These are phyloP conservation scores for Caradrina kadenii DNA, from an alignment of 2,888 invertebrate genomes.

Conservation along the genomic window DNA sequence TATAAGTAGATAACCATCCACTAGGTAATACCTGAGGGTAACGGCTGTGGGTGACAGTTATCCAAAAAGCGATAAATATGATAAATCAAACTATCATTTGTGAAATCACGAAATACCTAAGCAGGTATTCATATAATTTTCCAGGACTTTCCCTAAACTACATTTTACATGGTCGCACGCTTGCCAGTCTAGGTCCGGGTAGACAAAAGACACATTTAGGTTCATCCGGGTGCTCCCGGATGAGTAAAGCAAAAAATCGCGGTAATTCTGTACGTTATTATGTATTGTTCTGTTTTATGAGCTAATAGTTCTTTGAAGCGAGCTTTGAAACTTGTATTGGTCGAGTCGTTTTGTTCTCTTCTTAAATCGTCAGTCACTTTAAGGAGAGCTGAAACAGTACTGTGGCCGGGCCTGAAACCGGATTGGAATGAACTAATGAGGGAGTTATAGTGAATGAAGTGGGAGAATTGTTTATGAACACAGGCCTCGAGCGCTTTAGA, in stretches of 20 bases:
- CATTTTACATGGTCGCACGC: constrained; percentile 39
- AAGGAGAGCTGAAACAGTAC: too few relatives aligned
- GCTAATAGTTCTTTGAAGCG: constrained; percentile 24
- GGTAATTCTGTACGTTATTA: constrained; percentile 62
- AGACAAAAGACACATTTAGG: constrained; percentile 80
- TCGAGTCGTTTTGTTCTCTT: background rate
- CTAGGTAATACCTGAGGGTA: background rate
- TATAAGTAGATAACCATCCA: background rate
- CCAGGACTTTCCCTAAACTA: constrained; percentile 24
- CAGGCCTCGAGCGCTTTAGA: too few relatives aligned
- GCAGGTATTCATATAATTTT: background rate
- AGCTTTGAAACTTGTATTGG: constrained; percentile 5
- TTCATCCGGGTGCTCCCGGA: constrained; percentile 72
- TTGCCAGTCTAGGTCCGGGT: constrained; percentile 61
- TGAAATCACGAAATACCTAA: background rate
- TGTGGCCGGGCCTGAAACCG: too few relatives aligned
- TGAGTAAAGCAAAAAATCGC: constrained; percentile 72
- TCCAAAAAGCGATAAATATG: constrained; percentile 9
- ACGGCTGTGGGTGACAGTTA: background rate
- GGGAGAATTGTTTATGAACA: too few relatives aligned
- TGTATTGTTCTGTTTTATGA: constrained; percentile 56
- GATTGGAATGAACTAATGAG: too few relatives aligned
- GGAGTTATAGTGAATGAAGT: too few relatives aligned
- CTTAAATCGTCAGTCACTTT: too few relatives aligned
- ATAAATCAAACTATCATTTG: constrained; percentile 9